These are phyloP conservation scores for Apoderus coryli DNA, from an alignment of 2,888 invertebrate genomes.

Conservation along the genomic window DNA sequence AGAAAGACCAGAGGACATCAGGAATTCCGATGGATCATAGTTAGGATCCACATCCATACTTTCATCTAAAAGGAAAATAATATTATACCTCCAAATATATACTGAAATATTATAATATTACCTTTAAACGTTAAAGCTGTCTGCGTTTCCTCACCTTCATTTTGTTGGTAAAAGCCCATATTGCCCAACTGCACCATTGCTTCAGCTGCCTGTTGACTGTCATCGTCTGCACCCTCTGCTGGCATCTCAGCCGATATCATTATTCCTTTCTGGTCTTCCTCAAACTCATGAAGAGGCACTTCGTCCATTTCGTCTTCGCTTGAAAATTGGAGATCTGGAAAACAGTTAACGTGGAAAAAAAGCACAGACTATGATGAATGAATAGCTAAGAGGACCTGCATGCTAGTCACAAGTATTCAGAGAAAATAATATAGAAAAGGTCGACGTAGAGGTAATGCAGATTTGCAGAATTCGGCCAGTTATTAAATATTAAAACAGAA, in stretches of 20 bases:
- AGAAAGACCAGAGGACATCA: constrained; percentile 39
- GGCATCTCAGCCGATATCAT: constrained; percentile 34
- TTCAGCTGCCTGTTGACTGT: constrained; percentile 54
- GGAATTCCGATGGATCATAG: constrained; percentile 77
- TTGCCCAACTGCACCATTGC: constrained; percentile 61
- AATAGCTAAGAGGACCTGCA: too few relatives aligned
- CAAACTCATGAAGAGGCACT: constrained; percentile 40
- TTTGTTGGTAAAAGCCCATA: constrained; percentile 44
- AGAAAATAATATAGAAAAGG: too few relatives aligned
- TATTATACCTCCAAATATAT: constrained; percentile 2
- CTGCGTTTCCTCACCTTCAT: constrained; percentile 25
- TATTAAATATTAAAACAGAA: too few relatives aligned
- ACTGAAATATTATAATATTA: too few relatives aligned
- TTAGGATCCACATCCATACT: constrained; percentile 65
- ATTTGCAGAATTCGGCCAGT: too few relatives aligned
- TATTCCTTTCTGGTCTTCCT: constrained; percentile 30
- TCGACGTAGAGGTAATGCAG: too few relatives aligned
- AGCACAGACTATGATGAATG: too few relatives aligned
- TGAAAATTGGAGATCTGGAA: constrained; percentile 51
- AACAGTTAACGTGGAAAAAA: too few relatives aligned
- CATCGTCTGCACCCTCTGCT: constrained; percentile 27
- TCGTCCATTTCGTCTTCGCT: constrained; percentile 56
- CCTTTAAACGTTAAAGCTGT: constrained; percentile 19
- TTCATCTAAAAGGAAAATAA: constrained; percentile 38
- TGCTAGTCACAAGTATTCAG: too few relatives aligned